Evolutionary conservation across 1,140 invertebrate species (phyloP), one percentile per base, ranked within the genome.

Genomic region (Listronotus oregonensis): DNA sequence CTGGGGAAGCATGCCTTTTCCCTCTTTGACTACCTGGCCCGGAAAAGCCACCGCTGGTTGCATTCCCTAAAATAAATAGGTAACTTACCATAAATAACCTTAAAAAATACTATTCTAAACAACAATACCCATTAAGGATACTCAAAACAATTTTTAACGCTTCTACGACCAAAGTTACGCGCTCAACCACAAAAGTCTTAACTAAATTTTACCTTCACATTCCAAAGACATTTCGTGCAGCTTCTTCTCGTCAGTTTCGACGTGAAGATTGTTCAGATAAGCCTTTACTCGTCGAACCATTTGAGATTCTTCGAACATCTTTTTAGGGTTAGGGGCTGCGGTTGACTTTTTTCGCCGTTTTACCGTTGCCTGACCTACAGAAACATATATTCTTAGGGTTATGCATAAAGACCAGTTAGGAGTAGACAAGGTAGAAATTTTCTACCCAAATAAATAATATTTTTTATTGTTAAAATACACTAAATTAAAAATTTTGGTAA

Each of bases 251-350:
- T 98, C 94, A 10, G 89, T 92, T 64, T 92, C 90, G 1, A 96
- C 92, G 74, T 94, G 91, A 83, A 99, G 89, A 73, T 95, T 92
- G 44, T 90, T 90, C 32, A 99, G 82, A 81, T 99, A 99, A 0
- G 96, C 93, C 79, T 97, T 97, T 0, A 98, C 96, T 47, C 95
- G 83, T 7, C 96, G 84, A 14, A 96, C 94, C 96, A 98, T 99
- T 81, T 98, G 94, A 21, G 95, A 94, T 85, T 98, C 96, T 81
- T 98, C 96, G 80, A 96, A 98, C 95, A 98, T 98, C 80, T 97
- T 97, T 81, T 97, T 97, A 40, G 94, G 91, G 81, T 98, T 97
- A 0, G 94, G 94, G 0, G 93, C 88, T 7, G 93, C 90, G 1
- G 93, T 89, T 0, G 93, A 95, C 74, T 97, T 97, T 78, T 96